Conservation (phyloP, 2,888 invertebrate genomes). For the Lochmaea crataegi region DNA sequence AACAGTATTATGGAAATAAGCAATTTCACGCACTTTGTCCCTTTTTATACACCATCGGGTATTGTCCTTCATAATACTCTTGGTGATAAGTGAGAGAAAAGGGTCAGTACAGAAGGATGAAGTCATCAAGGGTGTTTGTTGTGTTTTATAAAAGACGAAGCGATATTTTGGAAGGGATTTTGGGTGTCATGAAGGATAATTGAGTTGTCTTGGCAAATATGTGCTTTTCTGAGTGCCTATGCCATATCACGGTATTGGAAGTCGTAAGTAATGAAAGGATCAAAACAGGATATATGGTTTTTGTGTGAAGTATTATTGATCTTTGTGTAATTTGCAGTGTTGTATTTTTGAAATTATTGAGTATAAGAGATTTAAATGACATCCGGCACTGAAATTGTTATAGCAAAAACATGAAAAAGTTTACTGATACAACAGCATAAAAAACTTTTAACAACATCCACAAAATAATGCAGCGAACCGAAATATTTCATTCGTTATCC, state of each 20-base stretch:
- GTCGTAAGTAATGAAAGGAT: constrained; percentile 27
- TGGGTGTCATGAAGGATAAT: constrained; percentile 32
- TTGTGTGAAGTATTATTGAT: constrained; percentile 5
- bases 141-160: constrained; percentile 23
- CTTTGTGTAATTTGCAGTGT: neutral
- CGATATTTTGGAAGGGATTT: constrained; percentile 33
- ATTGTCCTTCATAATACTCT: constrained; percentile 10
- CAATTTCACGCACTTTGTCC: constrained; percentile 1
- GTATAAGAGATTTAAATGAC: no score
- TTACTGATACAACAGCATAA: no score
- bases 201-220: constrained; percentile 38
- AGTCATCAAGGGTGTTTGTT: constrained; percentile 34
- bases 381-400: no score
- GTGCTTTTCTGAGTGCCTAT: constrained; percentile 39
- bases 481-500: neutral
- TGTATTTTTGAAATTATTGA: no score
- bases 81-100: constrained; percentile 19
- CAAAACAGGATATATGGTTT: constrained; percentile 20
- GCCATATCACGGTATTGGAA: constrained; percentile 31
- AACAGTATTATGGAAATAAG: neutral
- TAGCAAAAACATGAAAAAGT: no score
- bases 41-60: neutral
- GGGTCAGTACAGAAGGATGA: constrained; percentile 19
- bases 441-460: neutral
- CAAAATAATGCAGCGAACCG: neutral